A percentile compares a stretch with the other conserved stretches of the same genome.
phyloP scores from a whole-genome alignment of 1,140 invertebrate species.

The Leptinotarsa defecta region DNA sequence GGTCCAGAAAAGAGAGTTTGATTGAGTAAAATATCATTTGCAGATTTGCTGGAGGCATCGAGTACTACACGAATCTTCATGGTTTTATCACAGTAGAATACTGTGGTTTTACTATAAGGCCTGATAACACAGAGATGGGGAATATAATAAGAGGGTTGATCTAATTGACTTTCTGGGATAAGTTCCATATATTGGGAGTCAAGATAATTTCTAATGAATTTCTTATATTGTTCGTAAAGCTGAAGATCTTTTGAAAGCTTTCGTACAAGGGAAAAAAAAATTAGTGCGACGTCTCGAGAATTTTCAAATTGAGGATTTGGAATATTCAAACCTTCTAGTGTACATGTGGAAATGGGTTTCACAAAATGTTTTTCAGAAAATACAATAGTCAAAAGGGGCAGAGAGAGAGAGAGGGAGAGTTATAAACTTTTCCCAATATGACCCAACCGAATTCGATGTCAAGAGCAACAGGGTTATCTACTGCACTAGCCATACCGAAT shows the following conservation, averaged over 20 bases:
- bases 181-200: background rate
- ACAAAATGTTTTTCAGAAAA: constrained; percentile 17
- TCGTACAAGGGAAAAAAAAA: background rate
- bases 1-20: background rate
- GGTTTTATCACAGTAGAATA: background rate
- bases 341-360: background rate
- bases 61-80: background rate
- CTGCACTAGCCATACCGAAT: background rate
- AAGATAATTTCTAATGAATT: background rate
- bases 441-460: background rate
- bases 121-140: background rate
- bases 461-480: background rate
- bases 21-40: background rate
- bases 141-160: background rate
- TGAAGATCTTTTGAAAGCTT: background rate
- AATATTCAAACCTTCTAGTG: background rate
- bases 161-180: background rate
- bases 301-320: background rate
- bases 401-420: background rate
- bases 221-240: background rate
- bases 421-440: background rate
- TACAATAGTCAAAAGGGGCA: background rate
- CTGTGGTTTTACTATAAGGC: background rate
- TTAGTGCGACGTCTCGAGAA: background rate
- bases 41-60: background rate